Percentiles rank a stretch among this genome's conserved stretches.
phyloP scores from a whole-genome alignment of 2,888 invertebrate genomes.

The Ditula angustiorana region DNA sequence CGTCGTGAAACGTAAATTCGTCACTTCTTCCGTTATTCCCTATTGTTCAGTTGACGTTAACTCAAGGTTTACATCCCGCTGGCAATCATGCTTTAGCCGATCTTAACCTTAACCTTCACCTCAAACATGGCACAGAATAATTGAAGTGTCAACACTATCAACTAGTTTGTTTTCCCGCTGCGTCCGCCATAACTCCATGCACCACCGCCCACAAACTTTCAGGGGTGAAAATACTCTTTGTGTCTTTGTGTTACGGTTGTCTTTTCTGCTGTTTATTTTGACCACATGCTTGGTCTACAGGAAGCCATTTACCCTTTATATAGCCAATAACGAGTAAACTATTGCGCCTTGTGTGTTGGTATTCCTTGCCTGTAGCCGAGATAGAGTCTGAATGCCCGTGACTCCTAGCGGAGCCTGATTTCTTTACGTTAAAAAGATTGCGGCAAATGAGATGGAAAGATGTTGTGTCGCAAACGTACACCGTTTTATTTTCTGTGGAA shows the following conservation, averaged over 20 bases:
- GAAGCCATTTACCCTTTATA: conserved; percentile 31
- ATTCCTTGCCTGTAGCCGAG: too few relatives aligned
- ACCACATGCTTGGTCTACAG: conserved; percentile 2
- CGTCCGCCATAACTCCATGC: neutral
- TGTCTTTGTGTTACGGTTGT: neutral
- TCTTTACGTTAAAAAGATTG: neutral
- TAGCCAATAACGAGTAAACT: conserved; percentile 32
- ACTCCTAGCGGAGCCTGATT: neutral
- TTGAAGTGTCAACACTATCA: conserved; percentile 29
- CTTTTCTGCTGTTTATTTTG: conserved; percentile 5
- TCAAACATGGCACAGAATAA: conserved; percentile 3
- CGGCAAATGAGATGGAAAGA: neutral
- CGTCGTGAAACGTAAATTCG: too few relatives aligned
- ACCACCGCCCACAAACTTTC: neutral
- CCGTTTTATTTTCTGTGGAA: conserved; percentile 18
- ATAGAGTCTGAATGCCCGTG: neutral
- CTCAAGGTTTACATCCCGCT: too few relatives aligned
- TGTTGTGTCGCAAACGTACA: neutral
- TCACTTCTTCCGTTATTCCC: too few relatives aligned
- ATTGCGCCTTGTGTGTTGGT: conserved; percentile 5
- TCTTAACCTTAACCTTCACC: conserved; percentile 7
- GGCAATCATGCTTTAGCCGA: too few relatives aligned
- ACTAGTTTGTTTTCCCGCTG: neutral
- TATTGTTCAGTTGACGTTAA: too few relatives aligned
- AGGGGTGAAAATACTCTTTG: too few relatives aligned